Conservation (phyloP, 2,888 invertebrate genomes). For the Netelia inedita region DNA sequence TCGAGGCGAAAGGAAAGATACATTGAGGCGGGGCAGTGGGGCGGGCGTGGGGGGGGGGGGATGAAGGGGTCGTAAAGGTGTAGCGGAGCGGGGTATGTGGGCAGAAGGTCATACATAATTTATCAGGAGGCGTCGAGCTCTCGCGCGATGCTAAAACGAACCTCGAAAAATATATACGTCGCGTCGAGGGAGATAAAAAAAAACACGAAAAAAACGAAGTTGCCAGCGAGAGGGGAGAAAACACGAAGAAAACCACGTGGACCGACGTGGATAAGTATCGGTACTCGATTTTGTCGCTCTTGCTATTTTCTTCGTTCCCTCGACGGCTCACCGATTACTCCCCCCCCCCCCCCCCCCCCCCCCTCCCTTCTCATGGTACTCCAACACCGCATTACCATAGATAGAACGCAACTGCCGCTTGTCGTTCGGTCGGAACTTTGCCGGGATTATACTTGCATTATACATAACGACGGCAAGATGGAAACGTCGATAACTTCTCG, state of each 20-base stretch:
- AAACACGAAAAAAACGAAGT: neutral
- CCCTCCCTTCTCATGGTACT: no score
- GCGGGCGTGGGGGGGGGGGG: slow-evolving; percentile 19
- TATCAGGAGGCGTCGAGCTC: slow-evolving; percentile 65
- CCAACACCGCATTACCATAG: slow-evolving; percentile 53
- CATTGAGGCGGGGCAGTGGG: slow-evolving; percentile 22
- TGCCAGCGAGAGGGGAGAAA: slow-evolving; percentile 5
- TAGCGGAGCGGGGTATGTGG: slow-evolving; percentile 50
- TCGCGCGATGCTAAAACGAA: slow-evolving; percentile 55
- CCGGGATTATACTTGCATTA: no score
- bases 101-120: slow-evolving; percentile 66
- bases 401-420: slow-evolving; percentile 32
- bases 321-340: slow-evolving; percentile 22
- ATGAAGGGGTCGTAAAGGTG: slow-evolving; percentile 2
- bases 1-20: slow-evolving; percentile 23
- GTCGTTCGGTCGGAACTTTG: neutral
- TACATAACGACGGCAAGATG: no score
- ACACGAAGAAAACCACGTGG: slow-evolving; percentile 57
- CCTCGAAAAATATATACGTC: slow-evolving; percentile 37
- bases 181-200: slow-evolving; percentile 12
- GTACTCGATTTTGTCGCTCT: slow-evolving; percentile 63
- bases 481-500: no score
- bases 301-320: slow-evolving; percentile 55
- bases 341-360: neutral
- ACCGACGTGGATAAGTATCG: slow-evolving; percentile 68